Percentiles rank a stretch among this genome's conserved stretches.
Evolutionary conservation across 2,113 vertebrate genomes (phyloP).

Genomic region (Plecotus auritus): DNA sequence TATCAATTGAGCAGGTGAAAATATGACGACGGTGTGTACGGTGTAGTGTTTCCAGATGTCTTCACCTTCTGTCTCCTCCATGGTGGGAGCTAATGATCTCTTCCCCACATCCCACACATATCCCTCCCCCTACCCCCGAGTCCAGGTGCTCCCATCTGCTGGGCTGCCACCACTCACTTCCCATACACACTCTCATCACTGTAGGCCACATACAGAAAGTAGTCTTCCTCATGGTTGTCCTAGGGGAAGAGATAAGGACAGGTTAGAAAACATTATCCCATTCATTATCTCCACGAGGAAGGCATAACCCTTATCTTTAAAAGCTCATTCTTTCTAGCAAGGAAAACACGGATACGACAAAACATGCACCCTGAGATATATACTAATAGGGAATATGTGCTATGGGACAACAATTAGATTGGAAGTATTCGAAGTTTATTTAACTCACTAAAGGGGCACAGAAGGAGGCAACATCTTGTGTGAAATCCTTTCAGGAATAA

Average conservation of each 20-base stretch:
- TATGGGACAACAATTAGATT: background rate
- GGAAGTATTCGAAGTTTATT: background rate
- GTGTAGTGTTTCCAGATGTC: conserved; percentile 71
- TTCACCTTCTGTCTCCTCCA: conserved; percentile 70
- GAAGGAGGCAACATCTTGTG: background rate
- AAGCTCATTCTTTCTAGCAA: background rate
- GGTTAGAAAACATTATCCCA: background rate
- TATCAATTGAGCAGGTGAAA: conserved; percentile 69
- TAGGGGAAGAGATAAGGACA: conserved; percentile 65
- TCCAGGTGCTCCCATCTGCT: conserved; percentile 65
- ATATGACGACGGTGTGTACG: conserved; percentile 72
- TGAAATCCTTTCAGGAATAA: background rate
- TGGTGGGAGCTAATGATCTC: conserved; percentile 62
- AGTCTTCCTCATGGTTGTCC: conserved; percentile 98
- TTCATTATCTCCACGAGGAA: background rate
- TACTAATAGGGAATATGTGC: background rate
- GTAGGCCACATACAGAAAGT: conserved; percentile 98
- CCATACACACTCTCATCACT: conserved; percentile 98
- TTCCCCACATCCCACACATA: conserved; percentile 37
- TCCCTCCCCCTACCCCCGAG: conserved; percentile 63
- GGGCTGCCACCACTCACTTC: conserved; percentile 82
- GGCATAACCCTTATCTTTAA: background rate
- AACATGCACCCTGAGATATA: background rate
- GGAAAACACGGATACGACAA: background rate
- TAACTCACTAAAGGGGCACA: background rate